Base-by-base conservation (phyloP, 2,113 vertebrate genomes). In the Ciconia boyciana region DNA sequence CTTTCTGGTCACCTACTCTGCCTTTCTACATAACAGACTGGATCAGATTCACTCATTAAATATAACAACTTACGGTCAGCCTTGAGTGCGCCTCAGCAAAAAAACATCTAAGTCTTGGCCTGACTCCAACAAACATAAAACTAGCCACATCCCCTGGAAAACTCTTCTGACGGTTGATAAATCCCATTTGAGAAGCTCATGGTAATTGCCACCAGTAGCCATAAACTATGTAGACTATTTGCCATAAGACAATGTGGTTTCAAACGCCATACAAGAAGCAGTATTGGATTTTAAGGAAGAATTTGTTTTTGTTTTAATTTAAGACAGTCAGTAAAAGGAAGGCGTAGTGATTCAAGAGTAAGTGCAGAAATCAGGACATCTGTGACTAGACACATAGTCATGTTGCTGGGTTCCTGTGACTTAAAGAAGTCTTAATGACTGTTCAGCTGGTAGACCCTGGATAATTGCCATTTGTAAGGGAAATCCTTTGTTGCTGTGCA, bases 181-280 rank as follows among this genome's bases (percentile, higher is more conserved):
- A 84, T 84, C 91, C 70, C 87, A 71, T 70, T 88, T n/a, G 78
- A 96, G 87, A 54, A 90, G 46, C 74, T 90, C 43, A 12, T 88
- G 84, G 62, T 77, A 77, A 76, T 81, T 86, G 54, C 51, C 90
- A 90, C 87, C 66, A 91, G 68, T 69, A 85, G 75, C 93, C 91
- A 74, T 58, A 66, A 96, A 89, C 58, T 93, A 96, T 87, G 89
- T 18, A 54, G 82, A 93, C 39, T 91, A 79, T 96, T 96, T 89
- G 68, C 75, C 71, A 54, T 29, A 75, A 54, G 46, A 58, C 36
- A 51, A 3, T 52, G 87, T 43, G 94, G 95, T 94, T 95, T 90
- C 78, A 60, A 74, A 77, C 0, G 0, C 54, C 49, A 7, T 54
- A 21, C 6, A 57, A 80, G 66, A 11, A 66, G 29, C 13, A 68